Percentiles rank a stretch among this genome's conserved stretches.
Evolutionary conservation across 2,113 vertebrate genomes (phyloP).

Genomic region (Gavialis gangeticus): DNA sequence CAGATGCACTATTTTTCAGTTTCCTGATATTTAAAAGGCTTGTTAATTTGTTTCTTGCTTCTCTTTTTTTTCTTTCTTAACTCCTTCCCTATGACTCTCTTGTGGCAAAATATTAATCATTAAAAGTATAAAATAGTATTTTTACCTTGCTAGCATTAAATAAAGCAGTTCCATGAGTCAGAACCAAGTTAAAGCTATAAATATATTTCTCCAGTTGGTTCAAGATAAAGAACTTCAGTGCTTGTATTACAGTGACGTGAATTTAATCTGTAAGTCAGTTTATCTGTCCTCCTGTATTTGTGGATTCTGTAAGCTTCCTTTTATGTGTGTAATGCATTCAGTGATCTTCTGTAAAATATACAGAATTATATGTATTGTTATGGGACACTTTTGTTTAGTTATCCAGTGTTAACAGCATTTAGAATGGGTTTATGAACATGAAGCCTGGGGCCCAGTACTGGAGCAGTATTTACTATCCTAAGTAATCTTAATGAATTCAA

Average conservation of each 20-base stretch:
- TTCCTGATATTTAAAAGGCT: conserved; percentile 43
- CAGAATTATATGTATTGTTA: not conserved
- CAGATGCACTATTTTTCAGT: not conserved
- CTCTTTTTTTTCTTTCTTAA: not conserved
- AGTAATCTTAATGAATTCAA: not conserved
- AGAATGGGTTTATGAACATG: not conserved
- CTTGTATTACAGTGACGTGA: not conserved
- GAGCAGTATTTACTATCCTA: not conserved
- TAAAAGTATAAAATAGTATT: conserved; percentile 18
- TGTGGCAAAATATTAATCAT: not conserved
- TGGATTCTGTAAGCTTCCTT: not conserved
- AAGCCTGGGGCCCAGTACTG: not conserved
- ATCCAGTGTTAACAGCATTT: not conserved
- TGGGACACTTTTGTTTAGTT: not conserved
- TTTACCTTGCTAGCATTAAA: not conserved
- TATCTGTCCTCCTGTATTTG: not conserved
- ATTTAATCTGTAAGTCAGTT: not conserved
- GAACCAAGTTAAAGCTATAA: not conserved
- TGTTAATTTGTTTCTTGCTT: not conserved
- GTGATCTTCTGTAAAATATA: not conserved
- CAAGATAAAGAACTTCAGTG: not conserved
- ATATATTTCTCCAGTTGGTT: not conserved
- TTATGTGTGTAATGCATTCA: not conserved
- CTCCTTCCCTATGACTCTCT: not conserved
- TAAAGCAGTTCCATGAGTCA: not conserved